Base-by-base conservation (phyloP, 2,113 vertebrate genomes). In the Carlito syrichta region DNA sequence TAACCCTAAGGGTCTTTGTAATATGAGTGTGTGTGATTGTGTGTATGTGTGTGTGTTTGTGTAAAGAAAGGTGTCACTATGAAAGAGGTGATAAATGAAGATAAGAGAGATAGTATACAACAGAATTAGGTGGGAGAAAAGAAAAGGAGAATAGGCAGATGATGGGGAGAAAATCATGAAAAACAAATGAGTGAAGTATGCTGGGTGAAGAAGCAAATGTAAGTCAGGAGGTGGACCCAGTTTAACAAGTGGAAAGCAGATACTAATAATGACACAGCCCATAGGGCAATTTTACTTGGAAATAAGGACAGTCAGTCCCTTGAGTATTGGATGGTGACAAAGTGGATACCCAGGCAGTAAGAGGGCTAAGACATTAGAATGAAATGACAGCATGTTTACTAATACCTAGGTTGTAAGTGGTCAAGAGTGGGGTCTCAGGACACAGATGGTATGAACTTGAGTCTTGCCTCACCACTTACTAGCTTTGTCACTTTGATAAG, bases 91-190 rank as follows among this genome's bases (percentile, higher is more conserved):
- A 11, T 38, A 62, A 71, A 88, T 50, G 19, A 84, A 11, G n/a
- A 66, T 17, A 86, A 56, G 16, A 19, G 14, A 85, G 16, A 23
- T 43, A 11, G 45, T 30, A 14, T 35, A 19, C 22, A 56, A 66
- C 79, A 23, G 10, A 58, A 83, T 62, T 63, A 56, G 2, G 30
- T 60, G 23, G 19, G 35, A 40, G 40, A 87, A 89, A 85, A 71
- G 50, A 54, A 69, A 86, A 52, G 19, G 23, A 62, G 40, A 2
- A 71, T 38, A 2, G n/a, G 0, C 20, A 62, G 50, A 48, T 20
- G 12, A 22, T 0, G 30, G 16, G 22, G 5, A 0, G n/a, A 40
- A 32, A 43, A 68, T 4, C 73, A 8, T 25, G 22, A 62, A 63
- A 63, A 91, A 23, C 14, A 58, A 40, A 86, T 87, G 50, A 62